Percentiles rank a stretch among this genome's conserved stretches.
phyloP scores from a whole-genome alignment of 2,113 vertebrate genomes.

The Ciconia maguari region DNA sequence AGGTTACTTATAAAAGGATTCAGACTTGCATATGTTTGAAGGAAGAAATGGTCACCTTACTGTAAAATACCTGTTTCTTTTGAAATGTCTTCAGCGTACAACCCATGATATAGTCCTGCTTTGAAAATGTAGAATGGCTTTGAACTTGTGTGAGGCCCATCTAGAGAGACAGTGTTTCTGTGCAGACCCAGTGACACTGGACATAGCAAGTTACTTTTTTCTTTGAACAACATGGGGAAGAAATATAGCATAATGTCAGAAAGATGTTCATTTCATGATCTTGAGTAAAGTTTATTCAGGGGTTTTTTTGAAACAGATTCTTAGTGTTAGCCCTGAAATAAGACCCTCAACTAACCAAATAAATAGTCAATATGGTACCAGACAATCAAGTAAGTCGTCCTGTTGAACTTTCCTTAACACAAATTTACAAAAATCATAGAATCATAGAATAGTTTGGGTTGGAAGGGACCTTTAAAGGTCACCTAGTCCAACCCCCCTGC shows the following conservation, averaged over 20 bases:
- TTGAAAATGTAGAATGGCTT: background rate
- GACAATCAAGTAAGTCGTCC: background rate
- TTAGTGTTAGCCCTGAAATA: background rate
- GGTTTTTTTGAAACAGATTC: background rate
- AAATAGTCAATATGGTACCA: background rate
- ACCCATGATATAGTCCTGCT: background rate
- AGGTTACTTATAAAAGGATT: background rate
- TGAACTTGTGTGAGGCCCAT: background rate
- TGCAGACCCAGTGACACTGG: background rate
- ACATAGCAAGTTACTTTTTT: background rate
- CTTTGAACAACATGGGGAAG: background rate
- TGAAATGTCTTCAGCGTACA: background rate
- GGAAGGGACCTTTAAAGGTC: too few species aligned
- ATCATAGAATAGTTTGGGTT: too few species aligned
- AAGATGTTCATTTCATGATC: background rate
- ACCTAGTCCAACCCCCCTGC: too few species aligned
- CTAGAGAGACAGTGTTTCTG: background rate
- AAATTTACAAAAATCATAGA: background rate
- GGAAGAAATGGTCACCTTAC: background rate
- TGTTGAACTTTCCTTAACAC: background rate
- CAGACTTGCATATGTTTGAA: background rate
- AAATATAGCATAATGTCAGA: background rate
- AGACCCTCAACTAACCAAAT: background rate
- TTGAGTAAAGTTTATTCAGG: background rate
- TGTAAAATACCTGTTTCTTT: background rate